Evolutionary conservation across 92 coral and sea anemone species (phyloP), one percentile per base, ranked within the genome.

Genomic region (Epizoanthus rinbou): DNA sequence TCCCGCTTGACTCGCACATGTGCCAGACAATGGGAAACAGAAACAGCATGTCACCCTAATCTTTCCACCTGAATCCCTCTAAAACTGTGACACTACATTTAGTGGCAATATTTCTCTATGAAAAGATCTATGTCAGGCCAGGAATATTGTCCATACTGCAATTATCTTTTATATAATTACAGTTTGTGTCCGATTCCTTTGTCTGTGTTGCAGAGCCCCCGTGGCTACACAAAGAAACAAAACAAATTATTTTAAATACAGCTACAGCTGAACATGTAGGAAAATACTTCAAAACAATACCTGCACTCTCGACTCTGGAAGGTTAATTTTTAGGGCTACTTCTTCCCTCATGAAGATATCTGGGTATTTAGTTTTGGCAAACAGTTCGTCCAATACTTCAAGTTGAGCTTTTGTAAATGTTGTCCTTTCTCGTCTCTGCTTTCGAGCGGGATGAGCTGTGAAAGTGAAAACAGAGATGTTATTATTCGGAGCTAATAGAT

Each of bases 331-430:
- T 85, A 94, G 91, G 17, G 99, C 99, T 3, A 97, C 98, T 72
- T 97, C 99, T 80, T 97, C 99, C 53, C 99, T 92, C 99, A 97
- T 97, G 73, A 94, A 97, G 47, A 97, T 97, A 71, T 97, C 99
- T 24, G 99, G 99, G 81, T 97, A 97, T 58, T 94, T 92, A 17
- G 99, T 97, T 64, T 97, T 97, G 66, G 92, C 88, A 76, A 97
- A 97, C 68, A 97, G 87, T 83, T 92, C 99, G 68, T 97, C 99
- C 19, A 97, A 86, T 24, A 97, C 91, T 85, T 97, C 99, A 9
- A 97, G 91, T 63, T 97, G 99, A 8, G 98, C 98, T 84, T 97
- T 97, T 0, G 99, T 97, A 79, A 97, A 97, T 6, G 99, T 97
- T 39, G 99, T 97, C 76, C 99, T 88, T 56, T 97, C 99, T 87